phyloP scores from a whole-genome alignment of 2,797 vertebrate species.

The Falco columbarius region DNA sequence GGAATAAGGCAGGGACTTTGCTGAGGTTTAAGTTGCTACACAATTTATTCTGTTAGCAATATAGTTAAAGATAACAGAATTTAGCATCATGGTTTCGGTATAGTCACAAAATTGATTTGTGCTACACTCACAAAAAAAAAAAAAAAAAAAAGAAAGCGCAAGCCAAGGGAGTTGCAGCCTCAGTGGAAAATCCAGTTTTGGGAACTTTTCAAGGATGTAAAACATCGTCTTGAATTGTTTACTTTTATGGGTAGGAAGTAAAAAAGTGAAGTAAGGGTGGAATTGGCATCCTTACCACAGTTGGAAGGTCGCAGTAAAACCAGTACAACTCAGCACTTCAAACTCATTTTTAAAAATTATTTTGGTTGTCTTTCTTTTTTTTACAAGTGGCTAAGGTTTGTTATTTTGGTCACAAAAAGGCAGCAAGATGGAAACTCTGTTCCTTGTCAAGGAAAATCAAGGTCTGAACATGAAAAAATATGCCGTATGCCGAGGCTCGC shows the following conservation, averaged over 20 bases:
- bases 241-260: slow-evolving; percentile 9
- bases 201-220: slow-evolving; percentile 22
- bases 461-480: not conserved
- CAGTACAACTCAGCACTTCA: not conserved
- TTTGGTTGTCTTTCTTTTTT: not conserved
- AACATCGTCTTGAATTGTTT: not conserved
- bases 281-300: not conserved
- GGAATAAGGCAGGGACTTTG: not conserved
- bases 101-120: not conserved
- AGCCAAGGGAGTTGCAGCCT: not conserved
- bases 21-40: not conserved
- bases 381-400: not conserved
- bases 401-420: not conserved
- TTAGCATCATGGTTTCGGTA: not conserved
- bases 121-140: not conserved
- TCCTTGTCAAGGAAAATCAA: not conserved
- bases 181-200: slow-evolving; percentile 35
- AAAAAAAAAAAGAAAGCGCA: not conserved
- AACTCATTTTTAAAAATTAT: not conserved
- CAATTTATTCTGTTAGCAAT: not conserved
- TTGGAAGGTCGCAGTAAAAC: not conserved
- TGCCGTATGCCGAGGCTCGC: not conserved
- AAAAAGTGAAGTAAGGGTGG: slow-evolving; percentile 1
- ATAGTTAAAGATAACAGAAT: not conserved
- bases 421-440: not conserved